Conservation (phyloP, 2,888 invertebrate genomes). For the Acrocyrtus sp. region DNA sequence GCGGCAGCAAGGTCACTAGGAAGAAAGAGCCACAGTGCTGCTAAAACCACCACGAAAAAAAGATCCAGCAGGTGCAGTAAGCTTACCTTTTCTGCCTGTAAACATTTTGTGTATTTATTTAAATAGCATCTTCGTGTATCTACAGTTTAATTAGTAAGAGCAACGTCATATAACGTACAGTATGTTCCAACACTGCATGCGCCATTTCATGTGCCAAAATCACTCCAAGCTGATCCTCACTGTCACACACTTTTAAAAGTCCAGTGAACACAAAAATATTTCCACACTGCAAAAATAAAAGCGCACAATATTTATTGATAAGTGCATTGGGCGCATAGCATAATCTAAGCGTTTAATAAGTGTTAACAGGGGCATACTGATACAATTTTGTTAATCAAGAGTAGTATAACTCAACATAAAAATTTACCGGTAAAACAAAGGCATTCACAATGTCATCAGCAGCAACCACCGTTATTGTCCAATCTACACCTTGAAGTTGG, state of each 20-base stretch:
- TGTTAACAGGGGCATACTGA: no score
- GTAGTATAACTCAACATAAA: no score
- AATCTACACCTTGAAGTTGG: slow-evolving; percentile 67
- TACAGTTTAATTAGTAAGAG: no score
- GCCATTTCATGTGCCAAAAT: slow-evolving; percentile 73
- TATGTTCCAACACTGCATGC: slow-evolving; percentile 69
- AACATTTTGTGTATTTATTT: slow-evolving; percentile 19
- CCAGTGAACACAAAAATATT: slow-evolving; percentile 72
- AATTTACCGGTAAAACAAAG: slow-evolving; percentile 70
- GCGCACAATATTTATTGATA: not conserved
- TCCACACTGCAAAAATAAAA: slow-evolving; percentile 69
- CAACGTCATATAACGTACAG: no score
- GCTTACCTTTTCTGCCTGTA: slow-evolving; percentile 70
- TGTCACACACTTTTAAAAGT: slow-evolving; percentile 68
- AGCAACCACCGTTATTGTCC: slow-evolving; percentile 70
- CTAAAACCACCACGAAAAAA: slow-evolving; percentile 68
- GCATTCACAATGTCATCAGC: slow-evolving; percentile 68
- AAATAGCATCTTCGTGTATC: no score
- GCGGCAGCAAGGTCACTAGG: slow-evolving; percentile 70
- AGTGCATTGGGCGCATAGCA: no score
- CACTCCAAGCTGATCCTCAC: slow-evolving; percentile 70
- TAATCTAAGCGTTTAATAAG: no score
- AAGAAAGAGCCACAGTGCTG: slow-evolving; percentile 70
- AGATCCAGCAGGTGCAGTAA: slow-evolving; percentile 68
- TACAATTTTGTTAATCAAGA: no score